Conservation (phyloP, 2,797 vertebrate genomes). For the Lutjanus campechanus region DNA sequence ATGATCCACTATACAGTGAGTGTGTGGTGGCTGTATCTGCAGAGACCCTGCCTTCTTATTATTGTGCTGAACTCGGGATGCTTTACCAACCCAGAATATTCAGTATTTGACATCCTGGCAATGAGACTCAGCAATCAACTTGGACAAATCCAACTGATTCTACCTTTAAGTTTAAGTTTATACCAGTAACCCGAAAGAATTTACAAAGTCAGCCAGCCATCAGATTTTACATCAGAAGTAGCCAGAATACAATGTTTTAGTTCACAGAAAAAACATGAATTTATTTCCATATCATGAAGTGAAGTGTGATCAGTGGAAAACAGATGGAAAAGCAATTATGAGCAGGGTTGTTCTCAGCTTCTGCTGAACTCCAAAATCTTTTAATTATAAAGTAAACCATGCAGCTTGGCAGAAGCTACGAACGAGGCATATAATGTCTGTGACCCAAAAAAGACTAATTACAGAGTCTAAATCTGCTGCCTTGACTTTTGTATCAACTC, state of each 20-base stretch:
- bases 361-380: background rate
- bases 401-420: background rate
- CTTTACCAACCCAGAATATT: too few relatives aligned
- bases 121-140: too few relatives aligned
- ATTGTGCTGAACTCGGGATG: too few relatives aligned
- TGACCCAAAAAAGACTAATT: background rate
- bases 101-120: too few relatives aligned
- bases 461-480: background rate
- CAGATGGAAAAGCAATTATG: background rate
- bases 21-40: too few relatives aligned
- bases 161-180: too few relatives aligned
- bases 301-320: background rate
- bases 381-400: background rate
- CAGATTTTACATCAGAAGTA: background rate
- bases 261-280: background rate
- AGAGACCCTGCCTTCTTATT: too few relatives aligned
- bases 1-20: too few relatives aligned
- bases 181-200: background rate
- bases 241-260: background rate
- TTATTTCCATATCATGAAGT: background rate
- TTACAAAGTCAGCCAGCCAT: background rate
- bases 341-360: background rate
- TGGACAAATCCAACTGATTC: too few relatives aligned
- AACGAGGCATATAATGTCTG: background rate
- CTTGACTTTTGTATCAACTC: background rate